Conservation (phyloP, 2,888 invertebrate genomes). For the Notocelia uddmanniana region DNA sequence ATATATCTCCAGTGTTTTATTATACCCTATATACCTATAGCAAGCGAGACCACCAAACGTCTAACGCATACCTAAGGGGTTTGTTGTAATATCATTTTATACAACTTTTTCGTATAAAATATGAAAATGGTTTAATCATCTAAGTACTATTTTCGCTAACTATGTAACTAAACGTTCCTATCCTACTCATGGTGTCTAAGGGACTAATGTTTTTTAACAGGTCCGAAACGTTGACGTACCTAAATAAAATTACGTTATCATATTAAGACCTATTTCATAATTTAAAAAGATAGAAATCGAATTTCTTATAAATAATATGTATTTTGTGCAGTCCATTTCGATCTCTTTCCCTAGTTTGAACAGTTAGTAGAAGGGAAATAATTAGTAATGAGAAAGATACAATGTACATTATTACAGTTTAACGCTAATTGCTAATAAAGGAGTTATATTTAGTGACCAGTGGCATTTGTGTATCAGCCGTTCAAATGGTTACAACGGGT, state of each 20-base stretch:
- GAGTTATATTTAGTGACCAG: conserved; percentile 51
- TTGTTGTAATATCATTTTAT: no score
- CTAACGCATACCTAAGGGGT: no score
- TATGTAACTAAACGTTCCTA: no score
- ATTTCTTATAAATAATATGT: no score
- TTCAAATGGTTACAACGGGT: conserved; percentile 23
- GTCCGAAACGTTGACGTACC: neutral
- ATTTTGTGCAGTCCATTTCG: neutral
- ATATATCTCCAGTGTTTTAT: neutral
- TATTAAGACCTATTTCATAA: neutral
- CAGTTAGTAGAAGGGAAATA: neutral
- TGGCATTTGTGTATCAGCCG: conserved; percentile 49
- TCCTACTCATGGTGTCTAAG: no score
- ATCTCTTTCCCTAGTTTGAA: neutral
- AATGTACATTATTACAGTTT: conserved; percentile 48
- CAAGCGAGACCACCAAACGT: neutral
- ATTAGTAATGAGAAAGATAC: conserved; percentile 1
- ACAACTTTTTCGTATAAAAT: no score
- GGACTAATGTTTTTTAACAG: neutral
- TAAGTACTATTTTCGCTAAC: no score
- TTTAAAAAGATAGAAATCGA: neutral
- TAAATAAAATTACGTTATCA: neutral
- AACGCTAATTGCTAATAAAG: conserved; percentile 54
- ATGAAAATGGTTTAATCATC: no score
- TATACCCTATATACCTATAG: neutral